Conservation (phyloP, 2,888 invertebrate species). For the Gerris lacustris region DNA sequence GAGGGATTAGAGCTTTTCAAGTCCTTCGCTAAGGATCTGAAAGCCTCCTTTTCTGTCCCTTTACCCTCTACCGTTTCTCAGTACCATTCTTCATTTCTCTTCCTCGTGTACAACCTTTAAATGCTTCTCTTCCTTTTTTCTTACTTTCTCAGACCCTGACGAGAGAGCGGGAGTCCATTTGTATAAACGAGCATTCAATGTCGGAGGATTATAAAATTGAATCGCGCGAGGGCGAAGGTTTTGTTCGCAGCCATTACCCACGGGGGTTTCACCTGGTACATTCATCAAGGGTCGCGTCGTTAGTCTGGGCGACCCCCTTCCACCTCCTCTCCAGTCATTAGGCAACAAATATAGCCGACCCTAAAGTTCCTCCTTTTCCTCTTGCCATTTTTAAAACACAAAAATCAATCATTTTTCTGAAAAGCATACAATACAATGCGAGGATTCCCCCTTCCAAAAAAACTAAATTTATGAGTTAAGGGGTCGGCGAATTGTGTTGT, state of each 20-base stretch:
- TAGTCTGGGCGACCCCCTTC: background rate
- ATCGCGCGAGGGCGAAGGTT: background rate
- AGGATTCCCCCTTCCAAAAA: background rate
- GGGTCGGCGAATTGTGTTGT: background rate
- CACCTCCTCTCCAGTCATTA: background rate
- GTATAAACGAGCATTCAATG: conserved; percentile 3
- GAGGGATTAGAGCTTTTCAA: conserved; percentile 2
- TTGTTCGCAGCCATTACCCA: conserved; percentile 1
- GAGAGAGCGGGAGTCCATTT: background rate
- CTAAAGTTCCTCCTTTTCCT: background rate
- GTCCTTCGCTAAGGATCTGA: conserved; percentile 3
- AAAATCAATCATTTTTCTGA: background rate
- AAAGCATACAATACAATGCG: background rate
- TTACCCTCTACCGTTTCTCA: background rate
- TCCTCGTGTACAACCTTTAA: background rate
- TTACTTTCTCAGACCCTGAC: background rate
- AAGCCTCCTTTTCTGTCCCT: conserved; percentile 3
- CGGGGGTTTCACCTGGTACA: background rate
- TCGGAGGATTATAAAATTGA: background rate
- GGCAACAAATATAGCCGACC: background rate
- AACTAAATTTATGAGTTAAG: background rate
- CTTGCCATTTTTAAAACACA: background rate
- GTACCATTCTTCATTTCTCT: conserved; percentile 5
- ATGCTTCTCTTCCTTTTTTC: background rate
- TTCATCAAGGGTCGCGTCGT: background rate